These are phyloP conservation scores for Syngnathus acus DNA, from an alignment of 2,797 vertebrate species.

Conservation along the genomic window DNA sequence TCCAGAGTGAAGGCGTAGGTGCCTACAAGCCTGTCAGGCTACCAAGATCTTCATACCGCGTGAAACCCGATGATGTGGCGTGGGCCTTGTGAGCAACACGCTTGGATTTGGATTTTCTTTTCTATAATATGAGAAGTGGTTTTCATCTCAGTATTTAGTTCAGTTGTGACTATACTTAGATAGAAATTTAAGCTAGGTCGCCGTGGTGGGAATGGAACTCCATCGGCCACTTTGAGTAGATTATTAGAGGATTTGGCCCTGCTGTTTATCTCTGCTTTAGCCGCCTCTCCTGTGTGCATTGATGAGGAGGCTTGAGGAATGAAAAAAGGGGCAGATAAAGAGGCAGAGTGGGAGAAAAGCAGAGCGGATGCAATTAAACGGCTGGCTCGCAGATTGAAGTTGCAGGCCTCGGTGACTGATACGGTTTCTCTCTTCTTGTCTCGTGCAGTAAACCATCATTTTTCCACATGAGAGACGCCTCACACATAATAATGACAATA, in stretches of 20 bases:
- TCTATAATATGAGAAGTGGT: background rate
- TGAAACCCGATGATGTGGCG: constrained; percentile 6
- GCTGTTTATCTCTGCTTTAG: constrained; percentile 56
- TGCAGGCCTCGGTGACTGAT: constrained; percentile 64
- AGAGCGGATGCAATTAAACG: constrained; percentile 75
- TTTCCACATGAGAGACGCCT: background rate
- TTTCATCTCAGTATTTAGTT: background rate
- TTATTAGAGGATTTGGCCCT: constrained; percentile 18
- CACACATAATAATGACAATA: background rate
- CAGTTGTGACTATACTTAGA: background rate
- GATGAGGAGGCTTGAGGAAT: constrained; percentile 48
- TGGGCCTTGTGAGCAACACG: constrained; percentile 6
- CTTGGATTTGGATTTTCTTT: background rate
- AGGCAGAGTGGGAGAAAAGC: constrained; percentile 53
- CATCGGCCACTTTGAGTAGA: background rate
- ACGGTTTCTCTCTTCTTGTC: constrained; percentile 40
- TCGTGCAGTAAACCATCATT: background rate
- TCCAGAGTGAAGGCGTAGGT: constrained; percentile 4
- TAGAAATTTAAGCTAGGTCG: background rate
- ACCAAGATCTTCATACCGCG: constrained; percentile 15
- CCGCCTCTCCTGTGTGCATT: constrained; percentile 42
- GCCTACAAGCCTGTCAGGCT: constrained; percentile 18
- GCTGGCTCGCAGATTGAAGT: constrained; percentile 67
- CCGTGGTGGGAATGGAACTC: background rate
- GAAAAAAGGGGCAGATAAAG: constrained; percentile 59